Evolutionary conservation across 2,888 invertebrate species (phyloP).

Genomic region (Artemia sinica): DNA sequence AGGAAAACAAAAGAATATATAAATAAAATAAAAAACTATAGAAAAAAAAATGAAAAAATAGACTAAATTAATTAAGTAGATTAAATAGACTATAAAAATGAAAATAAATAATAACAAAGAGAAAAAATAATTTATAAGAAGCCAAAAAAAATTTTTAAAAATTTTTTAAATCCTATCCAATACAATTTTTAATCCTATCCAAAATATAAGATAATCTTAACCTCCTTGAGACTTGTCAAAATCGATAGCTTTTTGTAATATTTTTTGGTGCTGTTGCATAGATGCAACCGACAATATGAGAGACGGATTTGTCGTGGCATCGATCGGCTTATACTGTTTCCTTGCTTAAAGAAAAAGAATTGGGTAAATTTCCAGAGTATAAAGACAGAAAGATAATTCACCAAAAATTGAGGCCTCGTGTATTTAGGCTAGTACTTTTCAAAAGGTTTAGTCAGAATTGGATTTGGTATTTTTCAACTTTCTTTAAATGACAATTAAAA

Average conservation of each 20-base stretch:
- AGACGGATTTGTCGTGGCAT: conserved; percentile 98
- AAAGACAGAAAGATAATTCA: conserved; percentile 7
- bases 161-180: too few relatives aligned
- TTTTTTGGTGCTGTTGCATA: conserved; percentile 75
- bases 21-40: too few relatives aligned
- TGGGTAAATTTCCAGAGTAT: conserved; percentile 5
- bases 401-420: neutral
- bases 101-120: too few relatives aligned
- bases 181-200: too few relatives aligned
- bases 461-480: too few relatives aligned
- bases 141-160: too few relatives aligned
- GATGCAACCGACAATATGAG: conserved; percentile 82
- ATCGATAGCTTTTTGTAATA: conserved; percentile 74
- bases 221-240: conserved; percentile 53
- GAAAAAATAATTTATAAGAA: too few relatives aligned
- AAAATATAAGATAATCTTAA: conserved; percentile 32
- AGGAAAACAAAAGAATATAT: too few relatives aligned
- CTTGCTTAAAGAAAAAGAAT: conserved; percentile 50
- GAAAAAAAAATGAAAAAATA: too few relatives aligned
- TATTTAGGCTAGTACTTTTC: conserved; percentile 15
- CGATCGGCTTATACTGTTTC: conserved; percentile 89
- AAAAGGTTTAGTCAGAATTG: conserved; percentile 8
- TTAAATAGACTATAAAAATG: too few relatives aligned
- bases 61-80: too few relatives aligned
- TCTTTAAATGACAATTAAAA: too few relatives aligned